These are phyloP conservation scores for Scomber scombrus DNA, from an alignment of 2,113 vertebrate species.

Conservation along the genomic window DNA sequence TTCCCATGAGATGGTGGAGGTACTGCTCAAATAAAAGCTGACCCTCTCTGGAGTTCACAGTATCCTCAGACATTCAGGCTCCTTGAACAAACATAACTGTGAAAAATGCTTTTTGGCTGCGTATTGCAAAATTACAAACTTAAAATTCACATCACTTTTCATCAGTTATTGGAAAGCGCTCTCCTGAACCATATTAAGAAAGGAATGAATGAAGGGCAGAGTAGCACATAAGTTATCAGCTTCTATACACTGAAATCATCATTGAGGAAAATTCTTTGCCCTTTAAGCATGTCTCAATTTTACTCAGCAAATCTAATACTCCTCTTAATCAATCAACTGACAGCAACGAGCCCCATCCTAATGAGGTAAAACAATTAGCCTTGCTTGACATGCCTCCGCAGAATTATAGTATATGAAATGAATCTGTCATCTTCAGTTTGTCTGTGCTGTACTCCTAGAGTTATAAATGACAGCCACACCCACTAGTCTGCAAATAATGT, in stretches of 20 bases:
- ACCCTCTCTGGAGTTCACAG: constrained; percentile 27
- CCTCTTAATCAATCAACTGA: constrained; percentile 13
- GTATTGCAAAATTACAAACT: neutral
- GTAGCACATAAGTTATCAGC: neutral
- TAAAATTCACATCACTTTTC: neutral
- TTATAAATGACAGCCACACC: constrained; percentile 27
- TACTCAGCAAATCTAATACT: constrained; percentile 4
- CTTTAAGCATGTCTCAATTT: neutral
- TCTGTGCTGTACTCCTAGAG: neutral
- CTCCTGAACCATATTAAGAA: neutral
- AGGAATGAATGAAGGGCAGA: neutral
- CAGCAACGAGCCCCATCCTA: neutral
- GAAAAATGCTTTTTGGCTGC: neutral
- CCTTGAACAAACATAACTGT: constrained; percentile 26
- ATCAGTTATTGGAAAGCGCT: neutral
- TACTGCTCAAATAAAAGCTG: constrained; percentile 35
- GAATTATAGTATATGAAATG: neutral
- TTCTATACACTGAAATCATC: neutral
- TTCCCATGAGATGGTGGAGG: constrained; percentile 36
- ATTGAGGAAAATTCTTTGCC: no score
- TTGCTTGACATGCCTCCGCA: neutral
- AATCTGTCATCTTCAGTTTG: constrained; percentile 10
- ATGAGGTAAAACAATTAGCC: constrained; percentile 27
- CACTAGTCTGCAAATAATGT: constrained; percentile 12
- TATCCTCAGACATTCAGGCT: constrained; percentile 43